Percentiles rank a stretch among this genome's conserved stretches.
phyloP scores from a whole-genome alignment of 2,888 invertebrate species.

The Ganaspis brasiliensis region DNA sequence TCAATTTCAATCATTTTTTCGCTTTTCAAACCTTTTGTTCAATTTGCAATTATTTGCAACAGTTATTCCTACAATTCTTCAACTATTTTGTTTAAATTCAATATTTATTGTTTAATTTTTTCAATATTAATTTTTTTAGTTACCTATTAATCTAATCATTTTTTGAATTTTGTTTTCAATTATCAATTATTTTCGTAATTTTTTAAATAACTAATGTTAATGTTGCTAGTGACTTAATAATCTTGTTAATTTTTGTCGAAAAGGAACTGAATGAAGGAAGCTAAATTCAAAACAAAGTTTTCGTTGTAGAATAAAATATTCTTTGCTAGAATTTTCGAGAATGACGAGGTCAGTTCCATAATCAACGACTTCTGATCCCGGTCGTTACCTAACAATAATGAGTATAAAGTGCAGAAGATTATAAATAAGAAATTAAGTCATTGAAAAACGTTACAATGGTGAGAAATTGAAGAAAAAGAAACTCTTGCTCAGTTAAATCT shows the following conservation, averaged over 20 bases:
- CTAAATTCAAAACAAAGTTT: not conserved
- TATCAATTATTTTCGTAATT: too few relatives aligned
- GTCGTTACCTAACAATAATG: conserved; percentile 5
- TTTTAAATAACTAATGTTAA: too few relatives aligned
- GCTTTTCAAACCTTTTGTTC: too few relatives aligned
- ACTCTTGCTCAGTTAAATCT: not conserved
- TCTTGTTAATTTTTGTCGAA: not conserved
- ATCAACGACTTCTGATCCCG: conserved; percentile 8
- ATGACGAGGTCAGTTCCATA: conserved; percentile 19
- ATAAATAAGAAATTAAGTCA: conserved; percentile 30
- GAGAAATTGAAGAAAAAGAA: not conserved
- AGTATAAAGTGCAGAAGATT: conserved; percentile 18
- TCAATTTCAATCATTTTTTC: too few relatives aligned
- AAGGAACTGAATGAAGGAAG: not conserved
- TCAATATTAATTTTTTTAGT: too few relatives aligned
- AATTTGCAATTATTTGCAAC: too few relatives aligned
- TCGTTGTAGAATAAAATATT: not conserved
- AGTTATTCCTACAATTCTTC: too few relatives aligned
- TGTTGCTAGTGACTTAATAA: too few relatives aligned
- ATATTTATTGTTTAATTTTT: too few relatives aligned
- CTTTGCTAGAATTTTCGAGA: conserved; percentile 1
- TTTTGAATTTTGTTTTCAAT: too few relatives aligned
- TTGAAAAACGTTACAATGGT: conserved; percentile 14
- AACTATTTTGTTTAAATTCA: too few relatives aligned
- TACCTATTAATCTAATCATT: too few relatives aligned